Conservation (phyloP, 2,888 invertebrate species). For the Strigamia maritima region DNA sequence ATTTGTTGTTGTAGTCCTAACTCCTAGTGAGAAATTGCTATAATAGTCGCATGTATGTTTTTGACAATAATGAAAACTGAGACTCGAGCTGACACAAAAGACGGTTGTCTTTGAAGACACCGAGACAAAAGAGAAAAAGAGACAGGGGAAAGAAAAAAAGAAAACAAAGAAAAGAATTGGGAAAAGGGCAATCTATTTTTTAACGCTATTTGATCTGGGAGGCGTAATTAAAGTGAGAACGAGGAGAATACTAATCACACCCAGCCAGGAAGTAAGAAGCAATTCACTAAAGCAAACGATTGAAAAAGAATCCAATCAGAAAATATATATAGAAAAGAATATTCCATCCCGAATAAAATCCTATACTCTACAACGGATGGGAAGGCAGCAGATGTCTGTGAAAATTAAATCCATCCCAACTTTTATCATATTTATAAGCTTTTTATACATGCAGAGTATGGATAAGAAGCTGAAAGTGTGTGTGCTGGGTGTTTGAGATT, state of each 20-base stretch:
- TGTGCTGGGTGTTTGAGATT: not conserved
- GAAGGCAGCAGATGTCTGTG: slow-evolving; percentile 22
- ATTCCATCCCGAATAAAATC: not conserved
- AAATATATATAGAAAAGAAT: slow-evolving; percentile 24
- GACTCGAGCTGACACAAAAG: slow-evolving; percentile 10
- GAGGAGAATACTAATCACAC: slow-evolving; percentile 1
- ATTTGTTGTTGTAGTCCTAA: too few relatives aligned
- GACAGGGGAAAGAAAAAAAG: not conserved
- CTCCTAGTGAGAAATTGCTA: too few relatives aligned
- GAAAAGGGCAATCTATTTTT: slow-evolving; percentile 21
- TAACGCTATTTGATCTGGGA: slow-evolving; percentile 26
- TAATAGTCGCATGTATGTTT: too few relatives aligned
- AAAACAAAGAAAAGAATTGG: slow-evolving; percentile 24
- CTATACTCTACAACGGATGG: not conserved
- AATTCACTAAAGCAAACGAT: slow-evolving; percentile 27
- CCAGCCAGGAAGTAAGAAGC: slow-evolving; percentile 6
- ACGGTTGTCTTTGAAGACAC: not conserved
- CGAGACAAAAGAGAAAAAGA: slow-evolving; percentile 1
- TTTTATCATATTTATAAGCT: slow-evolving; percentile 29
- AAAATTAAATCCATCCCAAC: slow-evolving; percentile 29
- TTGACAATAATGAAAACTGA: not conserved
- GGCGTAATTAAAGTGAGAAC: slow-evolving; percentile 24
- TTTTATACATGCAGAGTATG: slow-evolving; percentile 20
- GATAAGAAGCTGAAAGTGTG: slow-evolving; percentile 9
- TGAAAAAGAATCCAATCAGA: slow-evolving; percentile 29